Percentiles rank a stretch among this genome's conserved stretches.
These are phyloP conservation scores for Yasuhikotakia modesta DNA, from an alignment of 2,797 vertebrate genomes.

Conservation along the genomic window DNA sequence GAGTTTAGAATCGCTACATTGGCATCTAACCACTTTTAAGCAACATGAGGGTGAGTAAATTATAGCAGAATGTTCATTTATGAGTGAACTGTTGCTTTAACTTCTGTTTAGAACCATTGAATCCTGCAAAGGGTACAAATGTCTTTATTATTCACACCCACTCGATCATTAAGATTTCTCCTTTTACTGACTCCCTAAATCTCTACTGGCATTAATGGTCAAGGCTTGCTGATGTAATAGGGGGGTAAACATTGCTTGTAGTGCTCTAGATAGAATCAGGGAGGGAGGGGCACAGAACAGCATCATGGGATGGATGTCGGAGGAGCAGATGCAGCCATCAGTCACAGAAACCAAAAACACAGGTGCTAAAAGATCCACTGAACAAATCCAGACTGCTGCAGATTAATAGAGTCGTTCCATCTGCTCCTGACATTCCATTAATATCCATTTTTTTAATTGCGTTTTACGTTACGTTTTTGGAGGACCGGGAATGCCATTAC, in stretches of 20 bases:
- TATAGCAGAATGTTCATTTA: not conserved
- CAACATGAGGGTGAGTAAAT: not conserved
- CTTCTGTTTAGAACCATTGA: not conserved
- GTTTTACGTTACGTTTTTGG: no score
- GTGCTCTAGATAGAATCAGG: constrained; percentile 23
- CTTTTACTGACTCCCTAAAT: constrained; percentile 21
- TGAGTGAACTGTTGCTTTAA: constrained; percentile 27
- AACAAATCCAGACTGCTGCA: constrained; percentile 53
- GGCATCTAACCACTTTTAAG: no score
- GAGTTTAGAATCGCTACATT: no score
- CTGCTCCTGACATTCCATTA: constrained; percentile 72
- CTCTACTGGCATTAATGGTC: constrained; percentile 1
- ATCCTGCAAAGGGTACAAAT: not conserved
- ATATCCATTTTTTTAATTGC: constrained; percentile 75
- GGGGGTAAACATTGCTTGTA: constrained; percentile 13
- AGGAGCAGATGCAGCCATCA: constrained; percentile 68
- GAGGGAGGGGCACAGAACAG: constrained; percentile 24
- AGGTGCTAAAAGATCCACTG: constrained; percentile 63
- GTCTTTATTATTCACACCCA: not conserved
- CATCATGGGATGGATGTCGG: constrained; percentile 56
- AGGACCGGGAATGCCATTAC: constrained; percentile 55
- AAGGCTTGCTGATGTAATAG: constrained; percentile 35
- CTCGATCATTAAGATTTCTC: constrained; percentile 4
- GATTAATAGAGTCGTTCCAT: constrained; percentile 67
- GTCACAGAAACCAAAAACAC: constrained; percentile 63